A percentile compares a stretch with the other conserved stretches of the same genome.
phyloP scores from a whole-genome alignment of 2,888 invertebrate genomes.

The Noctua janthina region DNA sequence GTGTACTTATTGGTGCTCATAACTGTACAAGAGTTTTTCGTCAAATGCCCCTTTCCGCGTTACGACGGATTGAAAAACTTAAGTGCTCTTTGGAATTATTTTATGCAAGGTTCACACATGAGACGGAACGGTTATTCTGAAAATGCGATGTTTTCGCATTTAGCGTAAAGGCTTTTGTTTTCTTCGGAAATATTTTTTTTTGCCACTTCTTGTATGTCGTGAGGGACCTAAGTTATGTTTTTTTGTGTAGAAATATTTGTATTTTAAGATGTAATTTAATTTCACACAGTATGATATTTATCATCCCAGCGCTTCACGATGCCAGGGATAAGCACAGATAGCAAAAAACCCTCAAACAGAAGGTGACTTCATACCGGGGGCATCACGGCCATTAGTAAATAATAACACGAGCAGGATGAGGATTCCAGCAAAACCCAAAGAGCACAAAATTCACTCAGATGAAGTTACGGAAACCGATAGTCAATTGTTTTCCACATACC shows the following conservation, averaged over 20 bases:
- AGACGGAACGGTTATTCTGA: constrained; percentile 11
- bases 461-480: neutral
- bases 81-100: constrained; percentile 55
- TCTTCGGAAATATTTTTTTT: neutral
- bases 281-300: neutral
- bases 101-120: constrained; percentile 19
- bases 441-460: neutral
- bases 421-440: neutral
- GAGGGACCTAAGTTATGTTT: neutral
- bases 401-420: neutral
- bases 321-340: no score
- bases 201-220: neutral
- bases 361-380: no score
- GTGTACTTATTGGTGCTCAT: neutral
- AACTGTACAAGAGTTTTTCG: constrained; percentile 26
- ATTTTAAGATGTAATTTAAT: no score
- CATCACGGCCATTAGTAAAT: neutral
- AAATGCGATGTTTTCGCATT: neutral
- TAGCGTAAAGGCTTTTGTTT: neutral
- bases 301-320: no score
- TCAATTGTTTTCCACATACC: neutral
- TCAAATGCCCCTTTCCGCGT: constrained; percentile 52
- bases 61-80: constrained; percentile 54
- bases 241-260: neutral
- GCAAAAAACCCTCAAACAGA: no score